Base-by-base conservation (phyloP, 1,140 invertebrate species). In the Bombus cullumanus region DNA sequence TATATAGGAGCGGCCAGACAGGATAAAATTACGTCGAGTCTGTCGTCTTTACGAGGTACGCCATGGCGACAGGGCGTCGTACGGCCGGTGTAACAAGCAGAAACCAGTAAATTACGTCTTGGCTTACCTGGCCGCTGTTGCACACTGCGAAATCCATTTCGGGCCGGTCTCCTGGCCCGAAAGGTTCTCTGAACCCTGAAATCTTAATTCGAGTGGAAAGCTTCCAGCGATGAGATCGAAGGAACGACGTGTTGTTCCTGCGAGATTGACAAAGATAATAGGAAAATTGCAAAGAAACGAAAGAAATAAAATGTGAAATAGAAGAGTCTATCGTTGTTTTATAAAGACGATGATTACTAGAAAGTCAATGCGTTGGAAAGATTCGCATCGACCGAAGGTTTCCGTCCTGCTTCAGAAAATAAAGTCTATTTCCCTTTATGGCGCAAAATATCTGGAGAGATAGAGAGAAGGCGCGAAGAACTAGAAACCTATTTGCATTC, bases 11-110 rank as follows among this genome's bases (percentile, higher is more conserved):
- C 82, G 77, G 72, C 77, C 85, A 85, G 79, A 83, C 87, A 90
- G 86, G 89, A 93, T 92, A 89, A 91, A 92, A 93, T 92, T 91
- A 90, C 92, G 83, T 88, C 86, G 91, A 89, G 92, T 92, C 92
- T 92, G 90, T 89, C 86, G 89, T 88, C 88, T 93, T 92, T 90
- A 92, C 91, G 91, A 89, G 91, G 62, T 57, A 81, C 83, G 78
- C 83, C 73, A 39, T 73, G 89, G 72, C 85, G 86, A 88, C 89
- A 88, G 80, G 77, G 75, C 81, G 88, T 84, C 87, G 89, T 80
- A 86, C 72, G 83, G 59, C 72, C 78, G 73, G 85, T 84, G 79
- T 90, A 90, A 88, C 89, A 88, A 90, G 89, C 89, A 88, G 88
- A 86, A 85, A 83, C 84, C 90, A 84, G 88, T 92, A 92, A 92